These are phyloP conservation scores for Junonia oenone DNA, from an alignment of 2,888 invertebrate species.

Conservation along the genomic window DNA sequence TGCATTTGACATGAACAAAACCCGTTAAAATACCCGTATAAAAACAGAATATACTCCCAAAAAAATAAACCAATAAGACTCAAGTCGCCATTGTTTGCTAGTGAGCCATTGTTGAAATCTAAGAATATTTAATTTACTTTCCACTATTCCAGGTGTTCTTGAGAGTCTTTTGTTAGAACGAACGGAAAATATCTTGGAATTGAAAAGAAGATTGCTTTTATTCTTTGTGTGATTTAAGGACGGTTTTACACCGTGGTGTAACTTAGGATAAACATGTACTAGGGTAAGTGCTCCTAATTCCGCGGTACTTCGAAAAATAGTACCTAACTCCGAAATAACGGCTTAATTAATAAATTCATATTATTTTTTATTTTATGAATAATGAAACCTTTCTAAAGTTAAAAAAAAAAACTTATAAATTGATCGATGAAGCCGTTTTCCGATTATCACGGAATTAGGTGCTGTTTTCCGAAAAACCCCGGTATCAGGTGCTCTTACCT, in stretches of 20 bases:
- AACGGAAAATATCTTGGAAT: slow-evolving; percentile 27
- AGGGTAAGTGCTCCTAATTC: no score
- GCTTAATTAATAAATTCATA: no score
- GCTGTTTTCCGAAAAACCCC: no score
- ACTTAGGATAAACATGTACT: no score
- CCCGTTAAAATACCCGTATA: background rate
- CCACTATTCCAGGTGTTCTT: slow-evolving; percentile 21
- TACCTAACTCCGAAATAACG: no score
- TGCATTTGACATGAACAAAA: background rate
- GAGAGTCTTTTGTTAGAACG: slow-evolving; percentile 19
- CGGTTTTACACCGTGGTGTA: slow-evolving; percentile 7
- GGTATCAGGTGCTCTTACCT: no score
- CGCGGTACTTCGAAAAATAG: no score
- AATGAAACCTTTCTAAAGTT: no score
- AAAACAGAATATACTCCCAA: background rate
- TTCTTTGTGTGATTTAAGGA: slow-evolving; percentile 20
- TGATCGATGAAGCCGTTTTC: no score
- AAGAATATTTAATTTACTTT: slow-evolving; percentile 25
- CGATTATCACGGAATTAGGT: no score
- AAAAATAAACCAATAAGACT: background rate
- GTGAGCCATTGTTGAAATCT: slow-evolving; percentile 7
- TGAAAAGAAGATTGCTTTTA: slow-evolving; percentile 29
- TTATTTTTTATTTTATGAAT: no score
- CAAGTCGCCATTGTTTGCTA: background rate
- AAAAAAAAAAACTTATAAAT: no score